phyloP scores from a whole-genome alignment of 2,113 vertebrate species.

The Ondatra zibethicus region DNA sequence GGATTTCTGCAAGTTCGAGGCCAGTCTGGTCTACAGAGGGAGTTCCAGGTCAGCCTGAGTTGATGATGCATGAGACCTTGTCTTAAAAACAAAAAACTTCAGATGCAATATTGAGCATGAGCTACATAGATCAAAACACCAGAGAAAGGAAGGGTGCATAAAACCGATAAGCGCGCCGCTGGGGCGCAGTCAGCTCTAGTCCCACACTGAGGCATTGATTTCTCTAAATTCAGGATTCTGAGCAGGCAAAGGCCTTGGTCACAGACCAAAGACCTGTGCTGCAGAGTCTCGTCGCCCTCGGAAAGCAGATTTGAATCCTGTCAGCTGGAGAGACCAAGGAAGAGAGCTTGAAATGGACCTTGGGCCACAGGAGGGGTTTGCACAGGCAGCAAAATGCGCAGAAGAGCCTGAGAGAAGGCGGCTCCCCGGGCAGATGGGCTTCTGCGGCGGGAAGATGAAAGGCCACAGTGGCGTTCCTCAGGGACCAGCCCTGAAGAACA shows the following conservation, averaged over 20 bases:
- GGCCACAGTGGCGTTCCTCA: background rate
- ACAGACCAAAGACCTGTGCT: background rate
- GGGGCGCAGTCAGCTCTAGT: conserved; percentile 7
- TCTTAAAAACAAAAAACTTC: background rate
- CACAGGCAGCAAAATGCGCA: background rate
- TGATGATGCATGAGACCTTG: background rate
- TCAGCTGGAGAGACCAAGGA: background rate
- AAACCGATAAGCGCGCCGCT: background rate
- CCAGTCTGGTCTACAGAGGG: background rate
- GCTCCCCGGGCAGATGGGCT: background rate
- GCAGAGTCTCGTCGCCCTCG: background rate
- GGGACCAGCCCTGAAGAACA: background rate
- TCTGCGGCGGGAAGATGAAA: background rate
- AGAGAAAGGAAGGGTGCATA: conserved; percentile 6
- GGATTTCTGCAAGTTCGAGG: background rate
- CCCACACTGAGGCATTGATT: background rate
- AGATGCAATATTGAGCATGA: background rate
- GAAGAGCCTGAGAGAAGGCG: background rate
- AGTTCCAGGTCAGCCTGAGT: background rate
- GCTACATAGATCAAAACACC: conserved; percentile 25
- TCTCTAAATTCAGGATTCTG: conserved; percentile 26
- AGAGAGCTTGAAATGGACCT: background rate
- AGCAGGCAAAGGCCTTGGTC: background rate
- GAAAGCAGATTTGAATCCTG: background rate
- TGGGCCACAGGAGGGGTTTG: background rate